These are phyloP conservation scores for Crotalus viridis DNA, from an alignment of 2,113 vertebrate genomes.

Conservation along the genomic window DNA sequence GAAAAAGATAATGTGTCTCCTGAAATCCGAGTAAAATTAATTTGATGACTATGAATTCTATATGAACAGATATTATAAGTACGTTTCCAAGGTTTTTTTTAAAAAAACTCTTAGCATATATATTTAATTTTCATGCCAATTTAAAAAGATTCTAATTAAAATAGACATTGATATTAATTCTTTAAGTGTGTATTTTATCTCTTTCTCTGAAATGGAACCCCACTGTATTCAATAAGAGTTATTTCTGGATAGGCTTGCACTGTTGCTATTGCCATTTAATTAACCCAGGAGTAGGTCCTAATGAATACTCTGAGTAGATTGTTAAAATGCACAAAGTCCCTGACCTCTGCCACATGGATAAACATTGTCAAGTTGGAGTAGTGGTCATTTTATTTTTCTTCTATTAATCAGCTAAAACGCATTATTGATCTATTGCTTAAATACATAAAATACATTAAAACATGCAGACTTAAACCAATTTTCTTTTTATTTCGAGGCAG, in stretches of 20 bases:
- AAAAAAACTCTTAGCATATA: not conserved
- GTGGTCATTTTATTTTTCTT: not conserved
- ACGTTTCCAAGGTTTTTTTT: not conserved
- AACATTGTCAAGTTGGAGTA: not conserved
- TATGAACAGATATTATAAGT: not conserved
- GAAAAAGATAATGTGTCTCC: not conserved
- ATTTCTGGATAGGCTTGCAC: not conserved
- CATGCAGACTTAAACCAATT: not conserved
- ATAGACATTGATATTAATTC: not conserved
- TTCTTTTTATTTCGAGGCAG: not conserved
- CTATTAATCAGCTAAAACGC: not conserved
- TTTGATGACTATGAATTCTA: not conserved
- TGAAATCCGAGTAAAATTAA: conserved; percentile 5
- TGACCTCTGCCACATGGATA: not conserved
- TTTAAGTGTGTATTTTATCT: not conserved
- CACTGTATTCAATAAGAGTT: not conserved
- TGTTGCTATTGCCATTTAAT: not conserved
- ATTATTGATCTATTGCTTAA: not conserved
- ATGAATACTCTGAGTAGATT: not conserved
- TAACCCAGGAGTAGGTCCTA: not conserved
- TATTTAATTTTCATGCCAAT: not conserved
- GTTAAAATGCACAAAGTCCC: not conserved
- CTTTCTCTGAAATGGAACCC: not conserved
- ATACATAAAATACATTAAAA: not conserved
- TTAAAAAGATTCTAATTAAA: not conserved